These are phyloP conservation scores for Nibea albiflora DNA, from an alignment of 2,113 vertebrate species.

Conservation along the genomic window DNA sequence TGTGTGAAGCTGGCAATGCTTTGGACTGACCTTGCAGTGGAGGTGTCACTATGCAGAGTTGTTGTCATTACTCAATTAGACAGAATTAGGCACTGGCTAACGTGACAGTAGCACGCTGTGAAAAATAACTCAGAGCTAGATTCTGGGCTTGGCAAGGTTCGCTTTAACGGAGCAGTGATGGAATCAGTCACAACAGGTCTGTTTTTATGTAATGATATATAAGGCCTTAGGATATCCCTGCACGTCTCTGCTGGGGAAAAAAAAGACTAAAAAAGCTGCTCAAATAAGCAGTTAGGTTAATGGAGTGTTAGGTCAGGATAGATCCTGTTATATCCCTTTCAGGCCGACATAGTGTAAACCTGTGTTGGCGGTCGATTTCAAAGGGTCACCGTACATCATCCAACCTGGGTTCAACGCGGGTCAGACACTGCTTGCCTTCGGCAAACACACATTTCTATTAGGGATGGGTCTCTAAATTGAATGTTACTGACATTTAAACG, in stretches of 20 bases:
- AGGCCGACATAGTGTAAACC: neutral
- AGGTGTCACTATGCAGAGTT: conserved; percentile 67
- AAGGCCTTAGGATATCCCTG: conserved; percentile 40
- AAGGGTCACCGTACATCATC: conserved; percentile 18
- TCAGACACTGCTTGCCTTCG: conserved; percentile 19
- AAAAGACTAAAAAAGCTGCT: conserved; percentile 22
- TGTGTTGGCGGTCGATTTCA: neutral
- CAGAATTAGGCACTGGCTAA: conserved; percentile 75
- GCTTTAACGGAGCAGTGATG: conserved; percentile 24
- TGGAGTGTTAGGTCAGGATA: conserved; percentile 40
- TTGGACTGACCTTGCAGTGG: conserved; percentile 75
- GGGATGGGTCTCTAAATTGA: conserved; percentile 13
- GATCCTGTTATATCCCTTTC: conserved; percentile 8
- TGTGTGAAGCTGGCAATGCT: conserved; percentile 68
- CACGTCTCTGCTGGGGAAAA: conserved; percentile 3
- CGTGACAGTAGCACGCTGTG: conserved; percentile 74
- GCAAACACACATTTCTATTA: conserved; percentile 3
- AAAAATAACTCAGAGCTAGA: conserved; percentile 64
- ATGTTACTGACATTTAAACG: conserved; percentile 17
- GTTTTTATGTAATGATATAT: conserved; percentile 56
- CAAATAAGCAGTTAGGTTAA: conserved; percentile 51
- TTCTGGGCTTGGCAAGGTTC: conserved; percentile 49
- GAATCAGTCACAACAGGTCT: conserved; percentile 49
- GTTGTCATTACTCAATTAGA: conserved; percentile 82
- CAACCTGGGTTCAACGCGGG: neutral